These are phyloP conservation scores for Cephus cinctus DNA, from an alignment of 1,140 invertebrate species.

Conservation along the genomic window DNA sequence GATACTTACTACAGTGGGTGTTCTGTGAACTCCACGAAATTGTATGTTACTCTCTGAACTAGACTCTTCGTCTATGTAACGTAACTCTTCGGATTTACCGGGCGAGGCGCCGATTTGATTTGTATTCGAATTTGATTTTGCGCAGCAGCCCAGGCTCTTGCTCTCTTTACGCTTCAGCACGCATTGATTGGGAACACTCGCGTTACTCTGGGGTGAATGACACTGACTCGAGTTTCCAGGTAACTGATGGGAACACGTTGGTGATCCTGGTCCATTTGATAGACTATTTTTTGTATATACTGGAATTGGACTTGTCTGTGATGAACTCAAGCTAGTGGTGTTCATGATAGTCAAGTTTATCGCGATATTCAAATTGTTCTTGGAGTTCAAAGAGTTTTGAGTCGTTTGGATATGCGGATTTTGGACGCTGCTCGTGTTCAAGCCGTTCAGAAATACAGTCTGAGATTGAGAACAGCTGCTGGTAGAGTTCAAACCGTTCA, in stretches of 20 bases:
- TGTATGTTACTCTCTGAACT: slow-evolving; percentile 38
- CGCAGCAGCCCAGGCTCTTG: slow-evolving; percentile 27
- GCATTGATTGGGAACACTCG: slow-evolving; percentile 22
- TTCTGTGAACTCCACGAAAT: slow-evolving; percentile 56
- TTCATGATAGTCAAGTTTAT: not conserved
- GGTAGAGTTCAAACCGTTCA: slow-evolving; percentile 27
- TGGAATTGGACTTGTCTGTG: slow-evolving; percentile 13
- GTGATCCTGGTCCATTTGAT: slow-evolving; percentile 26
- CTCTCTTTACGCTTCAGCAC: slow-evolving; percentile 33
- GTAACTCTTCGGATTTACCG: slow-evolving; percentile 58
- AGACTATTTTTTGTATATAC: slow-evolving; percentile 29
- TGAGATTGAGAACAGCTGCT: slow-evolving; percentile 20
- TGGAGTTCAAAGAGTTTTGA: not conserved
- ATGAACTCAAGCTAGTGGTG: not conserved
- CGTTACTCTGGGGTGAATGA: slow-evolving; percentile 14
- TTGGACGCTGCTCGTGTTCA: slow-evolving; percentile 24
- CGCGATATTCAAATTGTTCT: not conserved
- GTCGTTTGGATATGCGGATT: not conserved
- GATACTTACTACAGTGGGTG: slow-evolving; percentile 65
- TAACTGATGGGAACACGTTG: slow-evolving; percentile 40
- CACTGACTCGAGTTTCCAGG: slow-evolving; percentile 38
- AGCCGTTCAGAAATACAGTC: slow-evolving; percentile 31
- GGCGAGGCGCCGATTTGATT: slow-evolving; percentile 41
- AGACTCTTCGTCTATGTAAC: slow-evolving; percentile 68
- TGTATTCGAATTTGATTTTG: slow-evolving; percentile 30